phyloP scores from a whole-genome alignment of 2,888 invertebrate genomes.

The Deilephila elpenor region DNA sequence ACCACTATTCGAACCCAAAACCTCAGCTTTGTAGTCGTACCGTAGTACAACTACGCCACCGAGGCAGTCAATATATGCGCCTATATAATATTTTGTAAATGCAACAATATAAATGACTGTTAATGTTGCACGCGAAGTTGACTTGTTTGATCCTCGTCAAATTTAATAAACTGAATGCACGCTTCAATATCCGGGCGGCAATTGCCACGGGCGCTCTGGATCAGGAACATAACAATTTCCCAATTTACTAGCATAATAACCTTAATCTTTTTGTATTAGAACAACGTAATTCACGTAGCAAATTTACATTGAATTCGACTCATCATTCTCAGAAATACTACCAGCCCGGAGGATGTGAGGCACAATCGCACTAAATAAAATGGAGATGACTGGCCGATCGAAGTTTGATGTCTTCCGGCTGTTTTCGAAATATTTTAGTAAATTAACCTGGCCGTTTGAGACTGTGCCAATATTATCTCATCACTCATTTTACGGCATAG shows the following conservation, averaged over 20 bases:
- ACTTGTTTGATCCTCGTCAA: no score
- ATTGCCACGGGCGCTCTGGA: neutral
- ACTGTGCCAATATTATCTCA: constrained; percentile 22
- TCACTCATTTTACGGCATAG: constrained; percentile 22
- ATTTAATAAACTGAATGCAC: neutral
- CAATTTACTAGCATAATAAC: neutral
- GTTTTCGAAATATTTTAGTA: constrained; percentile 8
- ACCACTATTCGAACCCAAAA: no score
- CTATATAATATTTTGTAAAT: no score
- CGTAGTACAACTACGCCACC: no score
- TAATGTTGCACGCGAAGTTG: no score
- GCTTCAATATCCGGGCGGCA: neutral
- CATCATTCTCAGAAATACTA: constrained; percentile 19
- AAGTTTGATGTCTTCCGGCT: constrained; percentile 1
- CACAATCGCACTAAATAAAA: constrained; percentile 16
- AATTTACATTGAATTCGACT: constrained; percentile 18
- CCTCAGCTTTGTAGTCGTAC: no score
- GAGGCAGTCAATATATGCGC: no score
- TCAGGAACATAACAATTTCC: neutral
- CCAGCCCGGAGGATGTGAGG: neutral
- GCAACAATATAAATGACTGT: no score
- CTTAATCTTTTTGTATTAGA: neutral
- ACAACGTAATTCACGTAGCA: neutral
- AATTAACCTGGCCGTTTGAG: constrained; percentile 22
- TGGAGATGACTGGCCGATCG: constrained; percentile 23